Evolutionary conservation across 2,113 vertebrate genomes (phyloP), one percentile per base, ranked within the genome.

Genomic region (Panurus biarmicus): DNA sequence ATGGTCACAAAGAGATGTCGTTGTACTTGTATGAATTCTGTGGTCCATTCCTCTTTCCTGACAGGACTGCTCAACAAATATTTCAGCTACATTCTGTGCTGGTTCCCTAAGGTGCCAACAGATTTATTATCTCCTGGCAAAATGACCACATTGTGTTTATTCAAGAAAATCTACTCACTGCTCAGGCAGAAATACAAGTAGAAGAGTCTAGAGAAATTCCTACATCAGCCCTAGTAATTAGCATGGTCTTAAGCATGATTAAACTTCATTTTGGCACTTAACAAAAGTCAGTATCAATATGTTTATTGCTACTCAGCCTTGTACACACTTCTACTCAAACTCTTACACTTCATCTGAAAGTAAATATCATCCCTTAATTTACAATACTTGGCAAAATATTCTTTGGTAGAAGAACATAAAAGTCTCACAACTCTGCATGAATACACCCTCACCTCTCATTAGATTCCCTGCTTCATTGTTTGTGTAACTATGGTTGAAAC

Each of bases 391-490:
- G 66, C 51, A 50, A 80, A 71, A 38, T 19, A 56, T 26, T 47
- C 87, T 87, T 61, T 74, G 75, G 85, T 79, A 89, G 53, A 74
- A 29, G 22, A 91, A 75, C 8, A 58, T 6, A 47, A 82, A 65
- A 75, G 23, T 58, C 31, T 44, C 11, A 12, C 38, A 76, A 15
- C 51, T 80, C 71, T 57, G 61, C 69, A 93, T 61, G n/a, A 73
- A 89, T 2, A 71, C 28, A 62, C 16, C 51, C 76, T 51, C 51
- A 81, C 57, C 69, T 93, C 95, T 95, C 94, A 87, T 95, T 96
- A 97, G 87, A 85, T 97, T 96, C n/a, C 67, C 76, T 24, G 92
- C 86, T 84, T 84, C 90, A 89, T 74, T 96, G 83, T 97, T 97
- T 93, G 62, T 91, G 93, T 38, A 67, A 85, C 91, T 97, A 93